phyloP scores from a whole-genome alignment of 2,113 vertebrate species.

The Peromyscus leucopus region DNA sequence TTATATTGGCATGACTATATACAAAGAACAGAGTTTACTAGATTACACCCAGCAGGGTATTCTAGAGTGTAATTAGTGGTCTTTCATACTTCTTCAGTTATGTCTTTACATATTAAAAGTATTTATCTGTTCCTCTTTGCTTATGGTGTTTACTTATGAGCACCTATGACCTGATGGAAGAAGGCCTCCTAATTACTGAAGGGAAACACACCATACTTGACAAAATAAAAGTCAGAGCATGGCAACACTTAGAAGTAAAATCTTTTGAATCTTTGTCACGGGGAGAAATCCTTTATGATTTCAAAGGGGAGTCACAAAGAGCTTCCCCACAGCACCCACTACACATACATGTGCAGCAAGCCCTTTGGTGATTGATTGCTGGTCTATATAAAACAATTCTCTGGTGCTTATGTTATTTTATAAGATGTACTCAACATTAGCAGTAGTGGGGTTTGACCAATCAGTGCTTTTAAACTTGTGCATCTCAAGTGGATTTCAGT shows the following conservation, averaged over 20 bases:
- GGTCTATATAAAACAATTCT: conserved; percentile 38
- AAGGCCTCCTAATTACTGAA: not conserved
- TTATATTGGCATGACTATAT: not conserved
- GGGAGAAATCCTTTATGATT: conserved; percentile 12
- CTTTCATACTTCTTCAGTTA: not conserved
- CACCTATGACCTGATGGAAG: not conserved
- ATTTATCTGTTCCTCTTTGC: not conserved
- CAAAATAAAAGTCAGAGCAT: not conserved
- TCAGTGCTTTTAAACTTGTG: conserved; percentile 12
- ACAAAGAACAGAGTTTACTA: not conserved
- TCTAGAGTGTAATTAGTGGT: conserved; percentile 4
- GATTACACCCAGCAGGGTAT: not conserved
- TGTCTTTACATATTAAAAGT: conserved; percentile 8
- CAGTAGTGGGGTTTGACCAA: conserved; percentile 8
- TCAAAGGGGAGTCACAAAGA: not conserved
- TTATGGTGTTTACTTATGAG: conserved; percentile 9
- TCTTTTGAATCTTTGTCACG: conserved; percentile 26
- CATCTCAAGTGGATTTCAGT: conserved; percentile 24
- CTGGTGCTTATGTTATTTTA: not conserved
- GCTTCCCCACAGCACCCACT: not conserved
- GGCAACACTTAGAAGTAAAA: conserved; percentile 23
- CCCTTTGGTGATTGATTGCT: not conserved
- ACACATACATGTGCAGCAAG: not conserved
- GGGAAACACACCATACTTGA: not conserved
- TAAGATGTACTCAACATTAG: not conserved